Base-by-base conservation (phyloP, 2,797 vertebrate genomes). In the Oreochromis grahami region DNA sequence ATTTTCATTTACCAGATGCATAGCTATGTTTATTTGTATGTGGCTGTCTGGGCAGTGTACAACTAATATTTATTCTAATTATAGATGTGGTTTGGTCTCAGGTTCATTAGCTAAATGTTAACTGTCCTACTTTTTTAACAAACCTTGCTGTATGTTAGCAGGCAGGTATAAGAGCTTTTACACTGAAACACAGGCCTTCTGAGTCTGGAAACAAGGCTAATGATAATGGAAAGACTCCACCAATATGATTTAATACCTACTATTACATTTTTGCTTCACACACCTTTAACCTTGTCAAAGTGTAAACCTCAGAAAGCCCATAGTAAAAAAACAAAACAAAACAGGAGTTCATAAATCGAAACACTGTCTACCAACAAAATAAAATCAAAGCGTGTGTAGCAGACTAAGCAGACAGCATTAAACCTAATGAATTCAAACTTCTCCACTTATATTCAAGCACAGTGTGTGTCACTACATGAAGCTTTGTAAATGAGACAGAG, bases 401-500 rank as follows among this genome's bases (percentile, higher is more conserved):
- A 32, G 51, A 29, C 32, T 63, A 41, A 79, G 77, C 78, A 78
- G 76, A 70, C 76, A 53, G 11, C 14, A n/a, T 70, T 70, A 80
- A 51, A 85, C 60, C 6, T 24, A 12, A 5, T 60, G 77, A 86
- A 87, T 70, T n/a, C 65, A 34, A 50, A 63, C 58, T 36, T 86
- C 68, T 80, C 43, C 55, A 74, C 11, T 63, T 43, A 58, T 83
- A 77, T 38, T 48, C 21, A n/a, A 70, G 3, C 19, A 50, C 77
- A 48, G 65, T 8, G 11, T 41, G 55, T 36, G 43, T 26, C 34
- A 78, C 72, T 55, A 45, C 34, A 83, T 38, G 50, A 65, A 80
- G 78, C 87, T 85, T 76, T 87, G 80, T 70, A 81, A 80, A 84
- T 3, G 38, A 78, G 53, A 70, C 19, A 78, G 53, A 68, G 29